Base-by-base conservation (phyloP, 2,888 invertebrate genomes). In the Tryphoninae sp. region DNA sequence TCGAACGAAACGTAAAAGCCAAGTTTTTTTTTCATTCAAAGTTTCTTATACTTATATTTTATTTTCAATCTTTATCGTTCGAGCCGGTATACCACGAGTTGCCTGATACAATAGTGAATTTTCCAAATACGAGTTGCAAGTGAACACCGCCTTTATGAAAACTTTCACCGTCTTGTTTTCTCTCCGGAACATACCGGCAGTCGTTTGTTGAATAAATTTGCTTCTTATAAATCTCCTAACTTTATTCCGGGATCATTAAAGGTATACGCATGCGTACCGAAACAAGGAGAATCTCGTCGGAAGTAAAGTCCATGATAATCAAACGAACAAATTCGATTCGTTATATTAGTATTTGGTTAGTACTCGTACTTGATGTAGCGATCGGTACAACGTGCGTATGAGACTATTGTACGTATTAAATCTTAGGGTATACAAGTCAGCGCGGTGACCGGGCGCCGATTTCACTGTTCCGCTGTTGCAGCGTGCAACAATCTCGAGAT, bases 81-180 rank as follows among this genome's bases (percentile, higher is more conserved):
- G 33, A 33, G 33, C 33, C 4, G 33, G 33, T 33, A 6, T 7
- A 33, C 0, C 33, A 33, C 33, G 6, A 4, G 33, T 33, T 33
- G 33, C 33, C 33, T 7, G 3, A 26, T 26, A 33, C 3, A 72
- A 72, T 77, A 40, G 69, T 42, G 26, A 77, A 22, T 42, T 62
- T 53, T 23, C n/a, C 61, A 6, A 69, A 77, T 23, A 69, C 62
- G 69, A 81, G 49, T 49, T 13, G 13, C 58, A 68, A 74, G 40
- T 73, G 61, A 45, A 49, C 26, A 22, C 51, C 53, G 51, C 69
- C 65, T 19, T 61, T 23, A 19, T 51, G 26, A 53, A 65, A 78
- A 81, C 81, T 81, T 81, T 81, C 81, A 71, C 81, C 81, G 74
- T 16, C 53, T 71, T 45, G 81, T 81, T 81, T 81, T 81, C 81